These are phyloP conservation scores for Cephonodes hylas DNA, from an alignment of 2,888 invertebrate genomes.

Conservation along the genomic window DNA sequence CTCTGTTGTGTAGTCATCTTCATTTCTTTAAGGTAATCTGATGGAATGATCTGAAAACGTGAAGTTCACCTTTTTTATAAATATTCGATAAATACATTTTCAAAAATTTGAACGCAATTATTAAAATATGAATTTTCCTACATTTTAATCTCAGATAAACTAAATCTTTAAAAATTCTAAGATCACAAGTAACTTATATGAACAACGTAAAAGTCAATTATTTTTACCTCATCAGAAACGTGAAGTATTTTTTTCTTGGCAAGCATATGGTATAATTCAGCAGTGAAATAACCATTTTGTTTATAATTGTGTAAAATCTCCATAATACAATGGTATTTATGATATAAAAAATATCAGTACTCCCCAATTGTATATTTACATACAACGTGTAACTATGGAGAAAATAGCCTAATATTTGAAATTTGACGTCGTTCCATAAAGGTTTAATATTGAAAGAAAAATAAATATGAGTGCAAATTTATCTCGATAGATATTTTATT, in stretches of 20 bases:
- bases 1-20: slow-evolving; percentile 57
- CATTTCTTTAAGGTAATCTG: slow-evolving; percentile 66
- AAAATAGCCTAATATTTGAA: neutral
- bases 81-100: too few species aligned
- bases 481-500: neutral
- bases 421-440: slow-evolving; percentile 6
- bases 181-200: neutral
- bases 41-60: slow-evolving; percentile 60
- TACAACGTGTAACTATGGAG: slow-evolving; percentile 35
- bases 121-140: too few species aligned
- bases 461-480: neutral
- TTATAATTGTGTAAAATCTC: slow-evolving; percentile 67
- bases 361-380: slow-evolving; percentile 38
- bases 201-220: too few species aligned
- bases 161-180: neutral
- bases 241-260: slow-evolving; percentile 55
- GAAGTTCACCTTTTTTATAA: neutral
- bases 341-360: slow-evolving; percentile 20
- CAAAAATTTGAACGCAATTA: too few species aligned
- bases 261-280: slow-evolving; percentile 65
- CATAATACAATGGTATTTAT: slow-evolving; percentile 41
- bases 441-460: neutral
- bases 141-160: too few species aligned
- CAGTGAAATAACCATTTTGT: slow-evolving; percentile 70
- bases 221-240: slow-evolving; percentile 54